A percentile compares a stretch with the other conserved stretches of the same genome.
These are phyloP conservation scores for Oscheius sp. DNA, from an alignment of 2,888 invertebrate species.

Conservation along the genomic window DNA sequence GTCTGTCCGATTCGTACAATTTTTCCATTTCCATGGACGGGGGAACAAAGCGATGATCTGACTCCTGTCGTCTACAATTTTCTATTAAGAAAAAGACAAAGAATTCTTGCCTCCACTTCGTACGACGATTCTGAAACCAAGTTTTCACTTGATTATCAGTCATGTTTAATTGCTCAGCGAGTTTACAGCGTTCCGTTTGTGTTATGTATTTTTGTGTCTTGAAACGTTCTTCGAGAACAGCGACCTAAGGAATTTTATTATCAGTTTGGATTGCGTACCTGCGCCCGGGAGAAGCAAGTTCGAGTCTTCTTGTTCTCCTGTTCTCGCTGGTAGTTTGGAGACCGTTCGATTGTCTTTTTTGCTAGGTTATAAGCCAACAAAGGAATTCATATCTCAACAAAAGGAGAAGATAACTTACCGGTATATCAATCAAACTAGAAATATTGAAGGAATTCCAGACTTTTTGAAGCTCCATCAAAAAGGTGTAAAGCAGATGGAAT, in stretches of 20 bases:
- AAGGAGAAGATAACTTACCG: neutral
- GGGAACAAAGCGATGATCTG: neutral
- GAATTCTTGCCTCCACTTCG: constrained; percentile 22
- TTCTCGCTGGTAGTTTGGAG: neutral
- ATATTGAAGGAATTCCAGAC: constrained; percentile 8
- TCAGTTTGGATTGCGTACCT: neutral
- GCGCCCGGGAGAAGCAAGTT: constrained; percentile 21
- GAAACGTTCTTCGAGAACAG: constrained; percentile 19
- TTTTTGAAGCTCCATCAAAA: neutral
- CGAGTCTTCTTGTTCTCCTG: constrained; percentile 13
- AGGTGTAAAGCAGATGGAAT: neutral
- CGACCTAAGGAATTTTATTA: neutral
- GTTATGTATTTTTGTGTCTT: constrained; percentile 17
- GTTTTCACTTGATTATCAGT: constrained; percentile 26
- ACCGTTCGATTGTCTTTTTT: neutral
- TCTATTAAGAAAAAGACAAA: too few relatives aligned
- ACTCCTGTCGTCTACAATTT: constrained; percentile 2
- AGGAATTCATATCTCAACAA: neutral
- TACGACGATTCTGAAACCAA: constrained; percentile 28
- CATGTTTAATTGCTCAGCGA: constrained; percentile 19
- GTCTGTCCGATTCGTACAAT: neutral
- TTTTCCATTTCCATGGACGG: constrained; percentile 1
- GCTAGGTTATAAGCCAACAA: constrained; percentile 5
- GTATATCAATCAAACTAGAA: constrained; percentile 9
- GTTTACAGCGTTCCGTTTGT: neutral